phyloP scores from a whole-genome alignment of 2,113 vertebrate species.

The Oreochromis spilurus region DNA sequence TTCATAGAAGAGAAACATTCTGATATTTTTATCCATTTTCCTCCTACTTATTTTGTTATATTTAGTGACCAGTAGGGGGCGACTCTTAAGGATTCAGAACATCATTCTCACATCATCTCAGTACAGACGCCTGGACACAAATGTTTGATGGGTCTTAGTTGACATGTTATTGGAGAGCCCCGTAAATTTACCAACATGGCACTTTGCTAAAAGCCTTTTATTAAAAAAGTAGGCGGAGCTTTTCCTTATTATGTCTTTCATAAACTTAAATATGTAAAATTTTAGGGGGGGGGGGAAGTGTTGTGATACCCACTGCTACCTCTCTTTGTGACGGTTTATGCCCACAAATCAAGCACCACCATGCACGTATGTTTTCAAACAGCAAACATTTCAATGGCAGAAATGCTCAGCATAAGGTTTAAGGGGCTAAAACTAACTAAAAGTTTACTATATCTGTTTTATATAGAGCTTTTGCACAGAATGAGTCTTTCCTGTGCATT shows the following conservation, averaged over 20 bases:
- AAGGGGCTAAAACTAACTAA: neutral
- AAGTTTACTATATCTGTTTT: neutral
- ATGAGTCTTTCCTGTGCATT: neutral
- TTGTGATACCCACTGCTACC: neutral
- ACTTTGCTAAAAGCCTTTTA: neutral
- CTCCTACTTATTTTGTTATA: neutral
- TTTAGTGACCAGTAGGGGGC: neutral
- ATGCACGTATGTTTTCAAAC: neutral
- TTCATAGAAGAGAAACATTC: neutral
- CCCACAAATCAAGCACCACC: rapidly evolving
- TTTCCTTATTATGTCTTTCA: neutral
- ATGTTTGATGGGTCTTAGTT: neutral
- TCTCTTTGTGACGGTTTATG: rapidly evolving
- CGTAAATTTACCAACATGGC: rapidly evolving
- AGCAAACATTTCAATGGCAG: neutral
- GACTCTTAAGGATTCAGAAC: neutral
- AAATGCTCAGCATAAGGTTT: neutral
- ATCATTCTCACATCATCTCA: neutral
- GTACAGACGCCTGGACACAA: rapidly evolving
- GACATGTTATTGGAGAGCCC: rapidly evolving
- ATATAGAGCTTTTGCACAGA: rapidly evolving
- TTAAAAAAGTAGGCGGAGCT: neutral
- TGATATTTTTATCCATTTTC: neutral
- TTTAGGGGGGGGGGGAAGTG: neutral
- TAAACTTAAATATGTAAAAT: neutral